Base-by-base conservation (phyloP, 2,797 vertebrate genomes). In the Cebuella pygmaea region DNA sequence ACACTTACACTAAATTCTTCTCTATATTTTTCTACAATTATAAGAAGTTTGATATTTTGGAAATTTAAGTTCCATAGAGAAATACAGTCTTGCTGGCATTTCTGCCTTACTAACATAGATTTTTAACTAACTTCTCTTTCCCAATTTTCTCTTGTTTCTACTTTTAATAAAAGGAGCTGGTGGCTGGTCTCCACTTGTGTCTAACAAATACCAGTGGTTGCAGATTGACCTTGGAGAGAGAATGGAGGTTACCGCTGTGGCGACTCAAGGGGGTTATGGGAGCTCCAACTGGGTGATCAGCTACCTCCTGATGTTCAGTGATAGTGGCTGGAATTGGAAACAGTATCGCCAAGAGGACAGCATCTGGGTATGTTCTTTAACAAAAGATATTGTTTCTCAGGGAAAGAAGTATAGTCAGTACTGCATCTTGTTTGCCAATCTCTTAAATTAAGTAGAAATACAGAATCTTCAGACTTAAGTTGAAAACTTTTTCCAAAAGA, bases 201-300 rank as follows among this genome's bases (percentile, higher is more conserved):
- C 99, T 39, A 99, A 99, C 97, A 99, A 99, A 89, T 98, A 99
- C 95, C 99, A 99, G 11, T 99, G 99, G 99, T 98, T 99, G 87
- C 99, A 99, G 97, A 98, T 99, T 93, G 99, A 99, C 98, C 99
- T 99, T 79, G 98, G 99, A 92, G 98, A 99, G 97, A 99, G 99
- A 97, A 99, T 99, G 46, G 99, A 99, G 97, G 98, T 99, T 93
- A 99, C 99, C 0, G 99, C 98, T 9, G 97, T 99, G 82, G 99
- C 99, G 97, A 99, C 99, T 36, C 99, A 99, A 97, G 99, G 99
- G 72, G 99, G 99, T 67, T 99, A 99, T 0, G 99, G 99, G 72
- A 99, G 99, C 96, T 99, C 99, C 2, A 99, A 99, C 9, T 99
- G 99, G 99, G 99, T 99, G 87, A 99, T 99, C 91, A 99, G 98